These are phyloP conservation scores for Pediacus dermestoides DNA, from an alignment of 2,888 invertebrate genomes.

Conservation along the genomic window DNA sequence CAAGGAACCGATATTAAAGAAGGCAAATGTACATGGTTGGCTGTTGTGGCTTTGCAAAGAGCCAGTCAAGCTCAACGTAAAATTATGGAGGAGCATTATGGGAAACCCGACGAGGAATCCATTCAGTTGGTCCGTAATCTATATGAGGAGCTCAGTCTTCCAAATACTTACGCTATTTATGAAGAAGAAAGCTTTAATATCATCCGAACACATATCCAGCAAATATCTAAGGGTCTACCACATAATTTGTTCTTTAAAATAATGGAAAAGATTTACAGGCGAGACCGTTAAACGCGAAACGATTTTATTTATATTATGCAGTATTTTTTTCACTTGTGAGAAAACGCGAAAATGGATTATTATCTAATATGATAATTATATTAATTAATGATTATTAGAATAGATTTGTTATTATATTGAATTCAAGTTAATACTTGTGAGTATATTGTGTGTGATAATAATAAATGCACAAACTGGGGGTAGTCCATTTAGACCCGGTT, in stretches of 20 bases:
- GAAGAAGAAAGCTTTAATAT: conserved; percentile 82
- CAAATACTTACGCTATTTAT: conserved; percentile 72
- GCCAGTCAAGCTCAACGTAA: conserved; percentile 67
- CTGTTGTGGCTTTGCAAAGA: conserved; percentile 82
- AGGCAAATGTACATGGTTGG: conserved; percentile 95
- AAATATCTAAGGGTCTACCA: conserved; percentile 76
- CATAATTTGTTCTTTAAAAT: conserved; percentile 80
- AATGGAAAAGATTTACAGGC: conserved; percentile 75
- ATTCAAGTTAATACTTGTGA: too few relatives aligned
- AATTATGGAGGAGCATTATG: conserved; percentile 75
- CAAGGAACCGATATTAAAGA: conserved; percentile 88
- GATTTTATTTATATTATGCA: too few relatives aligned
- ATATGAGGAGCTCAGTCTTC: conserved; percentile 73
- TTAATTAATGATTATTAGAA: too few relatives aligned
- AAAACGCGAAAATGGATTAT: too few relatives aligned
- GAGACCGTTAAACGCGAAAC: conserved; percentile 65
- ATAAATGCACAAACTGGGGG: too few relatives aligned
- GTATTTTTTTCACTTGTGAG: too few relatives aligned
- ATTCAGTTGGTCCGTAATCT: conserved; percentile 68
- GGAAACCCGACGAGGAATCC: conserved; percentile 62
- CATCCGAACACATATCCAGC: conserved; percentile 78
- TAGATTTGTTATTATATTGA: too few relatives aligned
- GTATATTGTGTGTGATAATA: too few relatives aligned
- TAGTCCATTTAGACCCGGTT: too few relatives aligned
- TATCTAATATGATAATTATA: too few relatives aligned